phyloP scores from a whole-genome alignment of 2,888 invertebrate genomes.

The Tinea pellionella region DNA sequence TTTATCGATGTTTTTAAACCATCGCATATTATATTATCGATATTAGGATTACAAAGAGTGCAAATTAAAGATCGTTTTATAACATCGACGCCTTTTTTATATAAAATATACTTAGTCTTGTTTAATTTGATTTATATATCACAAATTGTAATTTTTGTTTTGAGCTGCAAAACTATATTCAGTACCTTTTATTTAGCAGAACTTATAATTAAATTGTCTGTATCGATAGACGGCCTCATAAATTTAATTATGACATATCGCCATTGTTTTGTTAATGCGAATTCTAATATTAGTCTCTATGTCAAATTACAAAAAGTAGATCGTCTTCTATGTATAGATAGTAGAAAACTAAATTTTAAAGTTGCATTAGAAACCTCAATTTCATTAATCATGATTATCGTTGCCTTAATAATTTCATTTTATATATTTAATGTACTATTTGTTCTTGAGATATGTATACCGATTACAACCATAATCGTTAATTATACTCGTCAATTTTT shows the following conservation, averaged over 20 bases:
- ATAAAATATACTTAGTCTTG: conserved; percentile 27
- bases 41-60: conserved; percentile 35
- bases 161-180: conserved; percentile 23
- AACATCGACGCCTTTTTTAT: conserved; percentile 27
- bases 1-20: conserved; percentile 34
- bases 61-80: conserved; percentile 34
- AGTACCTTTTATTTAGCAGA: conserved; percentile 15
- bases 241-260: not conserved
- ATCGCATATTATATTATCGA: conserved; percentile 26
- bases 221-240: not conserved
- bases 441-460: not conserved
- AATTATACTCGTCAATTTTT: not conserved
- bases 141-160: conserved; percentile 21
- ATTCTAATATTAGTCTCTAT: not conserved
- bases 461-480: not conserved
- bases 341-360: not conserved
- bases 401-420: not conserved
- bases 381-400: not conserved
- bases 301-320: conserved; percentile 1
- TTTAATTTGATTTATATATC: conserved; percentile 27
- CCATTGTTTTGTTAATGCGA: not conserved
- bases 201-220: conserved; percentile 23
- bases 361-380: not conserved
- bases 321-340: not conserved
- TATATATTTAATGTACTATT: not conserved